A percentile compares a stretch with the other conserved stretches of the same genome.
These are phyloP conservation scores for Pipa parva DNA, from an alignment of 2,113 vertebrate genomes.

Conservation along the genomic window DNA sequence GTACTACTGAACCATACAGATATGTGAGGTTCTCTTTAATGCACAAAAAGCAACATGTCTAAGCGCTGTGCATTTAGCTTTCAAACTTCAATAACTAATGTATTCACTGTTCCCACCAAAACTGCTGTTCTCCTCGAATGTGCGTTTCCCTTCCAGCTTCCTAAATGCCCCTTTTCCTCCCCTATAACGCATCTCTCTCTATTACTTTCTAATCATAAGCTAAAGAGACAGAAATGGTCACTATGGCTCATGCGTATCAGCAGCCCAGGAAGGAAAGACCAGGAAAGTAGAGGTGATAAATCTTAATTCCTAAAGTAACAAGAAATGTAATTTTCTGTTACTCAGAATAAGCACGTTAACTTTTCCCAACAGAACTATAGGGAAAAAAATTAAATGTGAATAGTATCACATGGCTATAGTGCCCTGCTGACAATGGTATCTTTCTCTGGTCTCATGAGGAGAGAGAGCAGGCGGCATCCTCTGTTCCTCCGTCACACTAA, in stretches of 20 bases:
- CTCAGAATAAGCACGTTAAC: constrained; percentile 38
- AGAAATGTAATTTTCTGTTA: constrained; percentile 62
- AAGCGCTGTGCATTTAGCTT: too few relatives aligned
- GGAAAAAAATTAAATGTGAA: constrained; percentile 46
- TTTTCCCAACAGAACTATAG: constrained; percentile 2
- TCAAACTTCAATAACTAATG: too few relatives aligned
- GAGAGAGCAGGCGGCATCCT: background rate
- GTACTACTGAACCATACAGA: too few relatives aligned
- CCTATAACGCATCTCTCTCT: too few relatives aligned
- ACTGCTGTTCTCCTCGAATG: too few relatives aligned
- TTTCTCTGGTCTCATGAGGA: background rate
- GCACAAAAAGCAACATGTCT: too few relatives aligned
- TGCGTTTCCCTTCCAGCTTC: too few relatives aligned
- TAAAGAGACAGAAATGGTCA: constrained; percentile 62
- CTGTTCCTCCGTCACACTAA: constrained; percentile 5
- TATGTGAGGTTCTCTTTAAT: too few relatives aligned
- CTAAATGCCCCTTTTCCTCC: too few relatives aligned
- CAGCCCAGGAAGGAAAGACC: constrained; percentile 56
- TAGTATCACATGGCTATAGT: background rate
- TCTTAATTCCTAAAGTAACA: constrained; percentile 50
- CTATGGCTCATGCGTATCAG: constrained; percentile 63
- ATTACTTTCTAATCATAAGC: constrained; percentile 58
- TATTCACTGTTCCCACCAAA: too few relatives aligned
- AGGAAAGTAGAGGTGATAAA: constrained; percentile 46
- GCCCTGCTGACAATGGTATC: background rate